Evolutionary conservation across 1,140 invertebrate genomes (phyloP).

Genomic region (Ostrea edulis): DNA sequence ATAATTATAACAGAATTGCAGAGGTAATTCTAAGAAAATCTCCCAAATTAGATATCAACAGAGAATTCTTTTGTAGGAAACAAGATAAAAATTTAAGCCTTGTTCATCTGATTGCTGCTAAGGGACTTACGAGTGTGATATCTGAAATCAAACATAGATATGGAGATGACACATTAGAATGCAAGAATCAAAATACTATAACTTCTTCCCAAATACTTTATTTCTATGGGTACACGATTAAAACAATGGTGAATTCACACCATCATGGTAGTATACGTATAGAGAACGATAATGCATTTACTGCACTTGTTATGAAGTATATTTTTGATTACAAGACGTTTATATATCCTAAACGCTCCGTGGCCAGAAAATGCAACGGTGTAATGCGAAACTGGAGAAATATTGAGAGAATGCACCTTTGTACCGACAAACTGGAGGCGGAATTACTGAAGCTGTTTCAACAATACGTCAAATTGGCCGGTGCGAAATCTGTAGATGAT

Average conservation of each 20-base stretch:
- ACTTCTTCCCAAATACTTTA: not conserved
- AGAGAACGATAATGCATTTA: not conserved
- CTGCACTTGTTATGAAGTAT: not conserved
- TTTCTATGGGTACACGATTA: not conserved
- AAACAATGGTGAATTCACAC: not conserved
- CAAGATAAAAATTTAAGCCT: not conserved
- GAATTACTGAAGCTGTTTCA: not conserved
- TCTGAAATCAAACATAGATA: not conserved
- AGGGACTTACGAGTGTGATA: not conserved
- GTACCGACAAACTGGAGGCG: not conserved
- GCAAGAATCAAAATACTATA: not conserved
- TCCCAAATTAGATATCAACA: not conserved
- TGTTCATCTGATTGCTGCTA: not conserved
- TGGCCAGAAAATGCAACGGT: not conserved
- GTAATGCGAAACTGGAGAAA: not conserved
- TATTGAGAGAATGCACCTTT: not conserved
- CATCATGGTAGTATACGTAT: not conserved
- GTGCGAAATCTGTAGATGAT: not conserved
- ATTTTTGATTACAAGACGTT: not conserved
- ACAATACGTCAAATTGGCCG: not conserved
- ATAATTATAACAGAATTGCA: not conserved
- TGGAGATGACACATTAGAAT: not conserved
- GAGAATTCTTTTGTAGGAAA: not conserved
- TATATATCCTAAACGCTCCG: not conserved
- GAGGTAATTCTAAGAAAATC: not conserved